phyloP scores from a whole-genome alignment of 1,140 invertebrate genomes.

The Drosophila bifasciata region DNA sequence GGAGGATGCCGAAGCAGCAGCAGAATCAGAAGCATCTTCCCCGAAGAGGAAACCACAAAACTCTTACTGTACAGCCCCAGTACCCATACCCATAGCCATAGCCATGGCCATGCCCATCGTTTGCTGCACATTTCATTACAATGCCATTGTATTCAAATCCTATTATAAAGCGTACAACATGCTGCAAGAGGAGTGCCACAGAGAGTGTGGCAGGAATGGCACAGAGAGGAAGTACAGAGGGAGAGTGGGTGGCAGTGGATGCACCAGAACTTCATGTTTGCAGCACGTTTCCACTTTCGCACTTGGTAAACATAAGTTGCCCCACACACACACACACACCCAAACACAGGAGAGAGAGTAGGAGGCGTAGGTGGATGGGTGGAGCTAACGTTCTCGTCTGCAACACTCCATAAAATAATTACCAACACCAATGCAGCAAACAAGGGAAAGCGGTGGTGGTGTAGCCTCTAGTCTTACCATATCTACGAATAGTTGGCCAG shows the following conservation, averaged over 20 bases:
- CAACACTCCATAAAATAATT: conserved; percentile 77
- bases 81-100: conserved; percentile 33
- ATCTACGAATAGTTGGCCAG: conserved; percentile 1
- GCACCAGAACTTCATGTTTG: conserved; percentile 68
- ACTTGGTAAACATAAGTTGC: conserved; percentile 80
- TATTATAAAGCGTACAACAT: conserved; percentile 76
- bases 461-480: conserved; percentile 3
- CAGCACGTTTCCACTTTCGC: conserved; percentile 81
- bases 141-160: conserved; percentile 81
- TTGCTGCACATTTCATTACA: conserved; percentile 81
- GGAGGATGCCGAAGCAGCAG: background rate
- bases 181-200: conserved; percentile 20
- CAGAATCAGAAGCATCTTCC: conserved; percentile 23
- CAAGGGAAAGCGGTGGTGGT: conserved; percentile 12
- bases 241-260: conserved; percentile 14
- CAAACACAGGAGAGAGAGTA: conserved; percentile 11
- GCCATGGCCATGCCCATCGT: too few relatives aligned
- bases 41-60: conserved; percentile 58
- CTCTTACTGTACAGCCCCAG: conserved; percentile 58
- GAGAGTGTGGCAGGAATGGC: conserved; percentile 4
- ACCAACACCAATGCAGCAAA: conserved; percentile 60
- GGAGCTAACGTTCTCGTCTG: conserved; percentile 12
- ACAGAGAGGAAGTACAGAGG: background rate
- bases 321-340: conserved; percentile 55
- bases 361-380: too few relatives aligned